These are phyloP conservation scores for Neosilurus mollespiculum DNA, from an alignment of 2,797 vertebrate species.

Conservation along the genomic window DNA sequence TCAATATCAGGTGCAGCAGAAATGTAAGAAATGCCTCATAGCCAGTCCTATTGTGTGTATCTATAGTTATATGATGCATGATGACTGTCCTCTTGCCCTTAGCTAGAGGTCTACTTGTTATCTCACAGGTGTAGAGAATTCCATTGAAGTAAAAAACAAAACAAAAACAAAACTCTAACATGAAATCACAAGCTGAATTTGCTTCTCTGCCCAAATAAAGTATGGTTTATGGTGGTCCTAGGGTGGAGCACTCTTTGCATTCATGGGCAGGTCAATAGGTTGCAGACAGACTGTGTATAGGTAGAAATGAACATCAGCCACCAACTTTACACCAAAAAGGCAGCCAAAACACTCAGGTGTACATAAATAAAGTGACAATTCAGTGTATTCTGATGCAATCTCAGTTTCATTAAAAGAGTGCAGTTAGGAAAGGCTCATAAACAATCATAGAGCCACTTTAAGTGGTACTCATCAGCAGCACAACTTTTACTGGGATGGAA, in stretches of 20 bases:
- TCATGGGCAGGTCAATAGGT: neutral
- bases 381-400: neutral
- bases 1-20: neutral
- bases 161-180: neutral
- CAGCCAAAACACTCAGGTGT: neutral
- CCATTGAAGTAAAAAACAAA: neutral
- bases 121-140: neutral
- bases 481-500: neutral
- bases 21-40: neutral
- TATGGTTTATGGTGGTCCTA: neutral
- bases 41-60: neutral
- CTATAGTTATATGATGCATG: neutral
- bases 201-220: neutral
- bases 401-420: neutral
- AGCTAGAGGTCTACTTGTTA: neutral
- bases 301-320: neutral
- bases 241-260: neutral
- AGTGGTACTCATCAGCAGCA: constrained; percentile 3
- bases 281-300: neutral
- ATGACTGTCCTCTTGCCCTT: neutral
- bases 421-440: neutral
- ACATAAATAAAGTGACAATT: constrained; percentile 12
- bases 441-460: neutral
- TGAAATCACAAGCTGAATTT: neutral
- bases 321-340: neutral